Evolutionary conservation across 2,888 invertebrate genomes (phyloP), one percentile per base, ranked within the genome.

Genomic region (Apodemia duryi): DNA sequence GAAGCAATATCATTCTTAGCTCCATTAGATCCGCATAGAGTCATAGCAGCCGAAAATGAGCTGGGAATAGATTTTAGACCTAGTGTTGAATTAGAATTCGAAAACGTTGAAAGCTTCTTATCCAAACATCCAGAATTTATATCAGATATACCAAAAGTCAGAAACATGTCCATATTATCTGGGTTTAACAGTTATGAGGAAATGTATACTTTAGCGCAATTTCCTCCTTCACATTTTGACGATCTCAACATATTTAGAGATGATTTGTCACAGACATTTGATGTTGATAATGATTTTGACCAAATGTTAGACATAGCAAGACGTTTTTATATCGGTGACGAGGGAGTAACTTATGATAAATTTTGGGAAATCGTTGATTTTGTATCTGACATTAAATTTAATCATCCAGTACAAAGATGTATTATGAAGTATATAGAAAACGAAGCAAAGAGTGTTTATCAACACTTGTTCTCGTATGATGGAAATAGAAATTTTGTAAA

Each of bases 321-420:
- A 68, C 74, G 80, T 63, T 83, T 81, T 67, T 84, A 84, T 29
- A 76, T 81, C 9, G 83, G 82, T 0, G 82, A 81, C 66, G 71
- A 75, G 67, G 66, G 69, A 2, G 68, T 79, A 11, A 75, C 67
- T 65, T 65, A 71, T n/a, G 65, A 71, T 13, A 62, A 69, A 32
- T 63, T 65, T 35, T 67, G 63, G 64, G 67, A 74, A 6, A 43
- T 83, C 46, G 64, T 0, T 74, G 75, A 54, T 41, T 63, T 57
- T 10, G 13, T 29, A 29, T 29, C 41, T 11, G 63, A 63, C 11
- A 41, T 63, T 28, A 13, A 21, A 21, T 63, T 63, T 57, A 41
- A 41, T 41, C 41, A 63, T 63, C 63, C 63, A 10, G 7, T 57
- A 6, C 54, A 63, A 54, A 63, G 43, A 38, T 41, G 54, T 54